Evolutionary conservation across 2,113 vertebrate genomes (phyloP).

Genomic region (Perca fluviatilis): DNA sequence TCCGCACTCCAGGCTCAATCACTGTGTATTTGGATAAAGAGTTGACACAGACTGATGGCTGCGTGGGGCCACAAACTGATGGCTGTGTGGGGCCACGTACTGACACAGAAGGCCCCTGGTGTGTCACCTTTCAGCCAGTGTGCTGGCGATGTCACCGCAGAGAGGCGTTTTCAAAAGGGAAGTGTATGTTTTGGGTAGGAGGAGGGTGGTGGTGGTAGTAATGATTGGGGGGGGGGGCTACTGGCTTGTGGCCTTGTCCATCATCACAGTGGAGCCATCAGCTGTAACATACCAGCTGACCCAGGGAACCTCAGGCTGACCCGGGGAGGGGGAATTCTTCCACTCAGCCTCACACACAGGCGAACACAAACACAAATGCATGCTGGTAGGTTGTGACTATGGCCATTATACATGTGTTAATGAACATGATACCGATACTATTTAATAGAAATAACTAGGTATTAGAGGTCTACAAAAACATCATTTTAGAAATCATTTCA

Average conservation of each 20-base stretch:
- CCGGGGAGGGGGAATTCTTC: constrained; percentile 10
- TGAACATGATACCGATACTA: background rate
- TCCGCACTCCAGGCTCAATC: no score
- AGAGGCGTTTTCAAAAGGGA: constrained; percentile 28
- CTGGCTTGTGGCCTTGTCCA: constrained; percentile 63
- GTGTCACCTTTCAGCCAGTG: constrained; percentile 49
- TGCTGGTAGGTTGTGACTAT: background rate
- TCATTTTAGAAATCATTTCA: background rate
- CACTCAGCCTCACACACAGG: constrained; percentile 7
- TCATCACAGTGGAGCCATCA: constrained; percentile 72
- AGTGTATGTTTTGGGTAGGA: constrained; percentile 17
- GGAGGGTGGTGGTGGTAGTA: constrained; percentile 7
- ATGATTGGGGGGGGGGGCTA: background rate
- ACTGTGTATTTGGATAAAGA: constrained; percentile 26
- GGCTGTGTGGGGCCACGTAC: constrained; percentile 28
- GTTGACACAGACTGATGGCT: constrained; percentile 31
- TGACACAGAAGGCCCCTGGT: constrained; percentile 47
- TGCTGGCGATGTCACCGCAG: constrained; percentile 62
- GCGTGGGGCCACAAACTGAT: constrained; percentile 13
- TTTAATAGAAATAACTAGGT: background rate
- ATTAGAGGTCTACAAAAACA: no score
- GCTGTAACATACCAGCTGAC: constrained; percentile 74
- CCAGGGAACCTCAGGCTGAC: constrained; percentile 28
- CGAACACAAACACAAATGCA: constrained; percentile 9
- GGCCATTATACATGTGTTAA: background rate